phyloP scores from a whole-genome alignment of 92 coral and sea anemone species.

The Phymanthus crucifer region DNA sequence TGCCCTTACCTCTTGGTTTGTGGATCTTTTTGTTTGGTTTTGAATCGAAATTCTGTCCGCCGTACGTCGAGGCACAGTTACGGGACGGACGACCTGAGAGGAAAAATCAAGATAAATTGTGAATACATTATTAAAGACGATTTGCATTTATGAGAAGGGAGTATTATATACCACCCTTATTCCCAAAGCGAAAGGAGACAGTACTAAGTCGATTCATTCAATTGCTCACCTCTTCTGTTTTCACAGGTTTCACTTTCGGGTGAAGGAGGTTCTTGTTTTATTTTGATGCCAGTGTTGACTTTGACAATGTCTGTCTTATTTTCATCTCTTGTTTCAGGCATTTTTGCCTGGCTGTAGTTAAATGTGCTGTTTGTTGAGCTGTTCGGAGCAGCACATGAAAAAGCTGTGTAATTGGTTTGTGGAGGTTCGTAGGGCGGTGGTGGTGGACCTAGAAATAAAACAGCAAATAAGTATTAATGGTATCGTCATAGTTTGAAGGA shows the following conservation, averaged over 20 bases:
- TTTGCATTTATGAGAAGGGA: background rate
- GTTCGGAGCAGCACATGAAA: background rate
- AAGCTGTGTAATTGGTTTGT: background rate
- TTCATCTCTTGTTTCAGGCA: background rate
- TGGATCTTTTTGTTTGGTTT: constrained; percentile 22
- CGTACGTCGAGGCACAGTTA: constrained; percentile 15
- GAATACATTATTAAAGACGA: background rate
- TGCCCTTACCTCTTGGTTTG: constrained; percentile 26
- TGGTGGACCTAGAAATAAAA: background rate
- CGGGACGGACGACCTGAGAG: constrained; percentile 31
- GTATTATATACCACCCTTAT: too few relatives aligned
- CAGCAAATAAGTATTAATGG: background rate
- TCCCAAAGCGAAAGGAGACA: background rate
- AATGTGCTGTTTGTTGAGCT: background rate
- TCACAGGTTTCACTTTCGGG: constrained; percentile 21
- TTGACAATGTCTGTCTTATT: background rate
- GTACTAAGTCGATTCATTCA: background rate
- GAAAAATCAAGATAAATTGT: background rate
- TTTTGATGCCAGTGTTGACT: constrained; percentile 9
- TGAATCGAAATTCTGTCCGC: background rate
- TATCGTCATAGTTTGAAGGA: too few relatives aligned
- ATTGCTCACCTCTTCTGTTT: constrained; percentile 20
- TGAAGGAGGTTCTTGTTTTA: constrained; percentile 18
- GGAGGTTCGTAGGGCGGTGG: constrained; percentile 6
- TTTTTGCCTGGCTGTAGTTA: background rate